A percentile compares a stretch with the other conserved stretches of the same genome.
Evolutionary conservation across 1,140 invertebrate species (phyloP).

Genomic region (Drosophila truncata): DNA sequence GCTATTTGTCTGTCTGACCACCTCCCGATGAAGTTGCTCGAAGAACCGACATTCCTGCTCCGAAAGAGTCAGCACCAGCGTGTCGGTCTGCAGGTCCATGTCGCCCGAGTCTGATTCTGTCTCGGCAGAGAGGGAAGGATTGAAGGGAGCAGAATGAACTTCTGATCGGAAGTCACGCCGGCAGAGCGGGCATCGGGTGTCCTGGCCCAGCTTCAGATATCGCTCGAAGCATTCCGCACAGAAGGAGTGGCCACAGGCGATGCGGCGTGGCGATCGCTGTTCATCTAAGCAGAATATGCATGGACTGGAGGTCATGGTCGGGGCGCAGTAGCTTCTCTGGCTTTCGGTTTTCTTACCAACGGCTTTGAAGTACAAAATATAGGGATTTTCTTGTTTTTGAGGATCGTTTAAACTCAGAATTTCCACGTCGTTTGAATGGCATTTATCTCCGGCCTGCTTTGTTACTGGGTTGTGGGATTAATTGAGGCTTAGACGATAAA

Average conservation of each 20-base stretch:
- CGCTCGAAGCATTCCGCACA: constrained; percentile 53
- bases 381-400: background rate
- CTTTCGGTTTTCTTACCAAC: constrained; percentile 10
- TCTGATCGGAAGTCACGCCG: constrained; percentile 52
- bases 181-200: constrained; percentile 59
- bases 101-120: background rate
- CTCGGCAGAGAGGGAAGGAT: background rate
- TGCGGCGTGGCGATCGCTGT: constrained; percentile 40
- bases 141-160: background rate
- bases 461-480: background rate
- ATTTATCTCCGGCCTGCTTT: background rate
- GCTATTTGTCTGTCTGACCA: background rate
- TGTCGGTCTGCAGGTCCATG: constrained; percentile 41
- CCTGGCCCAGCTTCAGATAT: constrained; percentile 49
- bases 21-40: constrained; percentile 45
- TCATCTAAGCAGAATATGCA: constrained; percentile 76
- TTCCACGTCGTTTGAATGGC: background rate
- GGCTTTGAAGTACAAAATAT: constrained; percentile 32
- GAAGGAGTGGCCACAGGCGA: constrained; percentile 64
- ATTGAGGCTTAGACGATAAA: no score
- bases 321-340: background rate
- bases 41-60: constrained; percentile 65
- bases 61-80: constrained; percentile 55
- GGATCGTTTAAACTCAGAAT: background rate
- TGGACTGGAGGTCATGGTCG: constrained; percentile 47